Conservation (phyloP, 2,888 invertebrate species). For the Tricholauxania praeusta region DNA sequence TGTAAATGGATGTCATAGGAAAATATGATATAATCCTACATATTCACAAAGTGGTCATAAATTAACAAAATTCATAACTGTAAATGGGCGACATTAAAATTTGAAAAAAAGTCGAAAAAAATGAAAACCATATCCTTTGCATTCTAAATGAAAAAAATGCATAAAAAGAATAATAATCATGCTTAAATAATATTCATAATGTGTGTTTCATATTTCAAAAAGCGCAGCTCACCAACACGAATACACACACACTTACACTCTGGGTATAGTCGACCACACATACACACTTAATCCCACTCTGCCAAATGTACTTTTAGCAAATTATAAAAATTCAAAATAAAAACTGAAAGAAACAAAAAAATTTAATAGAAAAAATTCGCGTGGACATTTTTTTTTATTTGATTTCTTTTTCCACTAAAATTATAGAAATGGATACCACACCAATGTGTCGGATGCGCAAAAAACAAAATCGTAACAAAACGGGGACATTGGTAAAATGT, state of each 20-base stretch:
- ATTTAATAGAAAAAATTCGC: slow-evolving; percentile 1
- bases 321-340: slow-evolving; percentile 37
- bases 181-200: slow-evolving; percentile 48
- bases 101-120: slow-evolving; percentile 9
- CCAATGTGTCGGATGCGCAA: slow-evolving; percentile 4
- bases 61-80: slow-evolving; percentile 39
- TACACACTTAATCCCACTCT: slow-evolving; percentile 25
- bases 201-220: slow-evolving; percentile 38
- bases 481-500: not conserved
- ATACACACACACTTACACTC: not conserved
- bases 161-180: slow-evolving; percentile 41
- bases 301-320: slow-evolving; percentile 36
- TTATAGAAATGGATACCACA: slow-evolving; percentile 11
- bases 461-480: not conserved
- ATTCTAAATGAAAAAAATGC: not conserved
- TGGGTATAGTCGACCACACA: slow-evolving; percentile 1
- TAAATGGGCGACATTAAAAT: slow-evolving; percentile 36
- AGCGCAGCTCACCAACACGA: slow-evolving; percentile 20
- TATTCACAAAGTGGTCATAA: slow-evolving; percentile 36
- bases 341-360: not conserved
- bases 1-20: slow-evolving; percentile 23
- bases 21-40: slow-evolving; percentile 29
- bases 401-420: slow-evolving; percentile 13
- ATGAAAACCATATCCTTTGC: slow-evolving; percentile 18
- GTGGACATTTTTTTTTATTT: slow-evolving; percentile 13